Base-by-base conservation (phyloP, 2,888 invertebrate genomes). In the Nowickia ferox region DNA sequence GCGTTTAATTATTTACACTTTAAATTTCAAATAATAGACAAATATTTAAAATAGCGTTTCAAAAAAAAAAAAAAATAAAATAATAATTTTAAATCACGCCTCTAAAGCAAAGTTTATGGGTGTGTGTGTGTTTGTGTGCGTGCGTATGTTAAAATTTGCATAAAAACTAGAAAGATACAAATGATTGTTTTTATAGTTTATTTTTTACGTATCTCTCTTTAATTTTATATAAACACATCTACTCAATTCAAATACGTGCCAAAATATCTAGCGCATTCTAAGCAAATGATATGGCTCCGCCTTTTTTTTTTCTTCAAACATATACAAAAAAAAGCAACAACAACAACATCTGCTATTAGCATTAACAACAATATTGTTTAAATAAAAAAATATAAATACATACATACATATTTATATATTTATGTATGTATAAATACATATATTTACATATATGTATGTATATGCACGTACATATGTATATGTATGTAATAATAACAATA, bases 231-330 rank as follows among this genome's bases (percentile, higher is more conserved):
- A 42, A n/a, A 22, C 63, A 13, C 19, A 68, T 63, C 53, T 63
- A 63, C 71, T 77, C 46, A 19, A 44, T 55, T 61, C 30, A 85
- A 85, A 82, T 80, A 82, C 85, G 81, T 85, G 85, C 78, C 85
- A 78, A 82, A 82, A 78, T 78, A 69, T 74, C 57, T 78, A 69
- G 19, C 6, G 53, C 22, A 65, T 69, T 61, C 69, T 53, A 81
- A 46, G 78, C 38, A 72, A 66, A 61, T 72, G 66, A 46, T 80
- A 82, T 78, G 30, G 85, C 85, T 63, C 85, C 85, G 85, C 85
- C 85, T 82, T 77, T 74, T 59, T 30, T 77, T 74, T 46, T n/a
- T n/a, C n/a, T n/a, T n/a, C n/a, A n/a, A 66, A 48, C 59, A 61
- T 42, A 19, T 53, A 63, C 40, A 48, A 38, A 63, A 55, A 19